A percentile compares a stretch with the other conserved stretches of the same genome.
phyloP scores from a whole-genome alignment of 2,797 vertebrate genomes.

The Emydoidea blandingii region DNA sequence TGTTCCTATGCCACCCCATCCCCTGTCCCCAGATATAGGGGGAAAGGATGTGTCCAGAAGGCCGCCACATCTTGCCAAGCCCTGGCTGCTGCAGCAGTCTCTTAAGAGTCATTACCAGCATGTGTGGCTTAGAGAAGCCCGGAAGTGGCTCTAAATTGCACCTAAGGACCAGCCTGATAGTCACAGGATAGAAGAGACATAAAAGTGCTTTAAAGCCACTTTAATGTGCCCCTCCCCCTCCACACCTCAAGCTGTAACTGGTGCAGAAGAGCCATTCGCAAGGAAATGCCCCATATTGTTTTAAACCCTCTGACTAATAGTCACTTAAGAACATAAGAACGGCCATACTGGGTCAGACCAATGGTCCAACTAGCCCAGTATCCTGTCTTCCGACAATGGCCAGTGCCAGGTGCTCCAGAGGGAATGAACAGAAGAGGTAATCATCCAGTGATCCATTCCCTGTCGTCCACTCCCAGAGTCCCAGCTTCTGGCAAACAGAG shows the following conservation, averaged over 20 bases:
- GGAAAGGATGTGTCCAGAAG: background rate
- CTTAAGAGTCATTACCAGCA: background rate
- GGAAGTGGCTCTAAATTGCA: background rate
- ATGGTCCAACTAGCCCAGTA: no score
- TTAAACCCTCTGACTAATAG: background rate
- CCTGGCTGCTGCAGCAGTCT: background rate
- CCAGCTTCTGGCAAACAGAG: background rate
- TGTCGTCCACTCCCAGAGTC: no score
- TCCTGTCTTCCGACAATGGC: background rate
- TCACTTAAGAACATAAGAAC: background rate
- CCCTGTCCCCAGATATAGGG: rapidly evolving
- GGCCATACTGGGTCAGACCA: background rate
- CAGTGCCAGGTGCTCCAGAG: background rate
- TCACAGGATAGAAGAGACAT: no score
- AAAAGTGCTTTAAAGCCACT: background rate
- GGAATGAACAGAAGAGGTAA: background rate
- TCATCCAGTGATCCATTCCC: background rate
- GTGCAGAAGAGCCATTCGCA: background rate
- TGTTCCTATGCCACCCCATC: background rate
- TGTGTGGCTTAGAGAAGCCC: rapidly evolving
- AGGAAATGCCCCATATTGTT: background rate
- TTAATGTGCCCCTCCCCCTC: background rate
- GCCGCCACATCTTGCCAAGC: background rate
- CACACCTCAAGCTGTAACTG: background rate
- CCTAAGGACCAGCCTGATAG: no score